Base-by-base conservation (phyloP, 2,888 invertebrate species). In the Athalia cordata region DNA sequence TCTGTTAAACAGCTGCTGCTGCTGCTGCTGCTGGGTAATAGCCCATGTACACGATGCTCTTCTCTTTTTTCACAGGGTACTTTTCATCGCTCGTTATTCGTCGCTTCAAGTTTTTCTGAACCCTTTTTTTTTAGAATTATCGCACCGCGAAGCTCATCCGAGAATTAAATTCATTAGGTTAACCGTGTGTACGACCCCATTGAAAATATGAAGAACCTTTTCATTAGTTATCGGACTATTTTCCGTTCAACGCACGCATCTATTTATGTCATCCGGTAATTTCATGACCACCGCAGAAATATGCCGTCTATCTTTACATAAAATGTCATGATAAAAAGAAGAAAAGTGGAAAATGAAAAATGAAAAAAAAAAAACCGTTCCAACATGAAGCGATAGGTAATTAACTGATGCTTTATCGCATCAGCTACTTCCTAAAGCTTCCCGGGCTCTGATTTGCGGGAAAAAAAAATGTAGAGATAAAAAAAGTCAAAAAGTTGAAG, bases 1-100 rank as follows among this genome's bases (percentile, higher is more conserved):
- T 66, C 66, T 49, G 66, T 66, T 66, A 66, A 66, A 66, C 47
- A 66, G 47, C 66, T 66, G 8, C 47, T 66, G 66, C 66, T 49
- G 49, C 47, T 47, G 66, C 29, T 29, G 29, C 29, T 29, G 29
- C 29, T 29, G 29, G 29, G 29, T 29, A 29, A 29, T 29, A 29
- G 29, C 29, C 29, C 29, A 29, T 29, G 29, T 29, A 29, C 2
- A 49, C 49, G 49, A 49, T 47, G 47, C 8, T 9, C 47, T 13
- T 15, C 49, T 49, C 66, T 49, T 15, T 66, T 66, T 49, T 49
- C 47, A 66, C 66, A n/a, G n/a, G 29, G 1, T 29, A 29, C 29
- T 29, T 29, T 29, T 29, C 29, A 29, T 2, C n/a, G 13, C 49
- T 66, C 66, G 47, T 66, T 66, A 66, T 66, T 15, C n/a, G 47